Evolutionary conservation across 2,888 invertebrate genomes (phyloP), one percentile per base, ranked within the genome.

Genomic region (Aphidoletes aphidimyza): DNA sequence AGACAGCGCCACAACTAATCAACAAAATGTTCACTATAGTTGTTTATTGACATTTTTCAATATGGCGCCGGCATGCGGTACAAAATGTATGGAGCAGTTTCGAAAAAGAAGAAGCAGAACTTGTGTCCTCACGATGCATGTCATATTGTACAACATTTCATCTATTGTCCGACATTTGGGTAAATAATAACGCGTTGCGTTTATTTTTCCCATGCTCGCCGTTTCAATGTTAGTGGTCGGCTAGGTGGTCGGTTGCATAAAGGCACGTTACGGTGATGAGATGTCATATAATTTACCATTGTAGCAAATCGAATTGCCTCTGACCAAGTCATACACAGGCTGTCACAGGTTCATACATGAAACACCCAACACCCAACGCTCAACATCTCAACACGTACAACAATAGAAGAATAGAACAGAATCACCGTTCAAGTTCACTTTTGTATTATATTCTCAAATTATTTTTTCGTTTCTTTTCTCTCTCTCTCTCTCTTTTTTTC

Each of bases 401-500:
- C 54, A 69, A n/a, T n/a, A n/a, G n/a, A n/a, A n/a, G n/a, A n/a
- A n/a, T n/a, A n/a, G n/a, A n/a, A n/a, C n/a, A n/a, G n/a, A n/a
- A n/a, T n/a, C n/a, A n/a, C n/a, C n/a, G n/a, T n/a, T n/a, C n/a
- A n/a, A n/a, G 6, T 69, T 69, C 11, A 14, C 30, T 30, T 69
- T 69, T 17, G 2, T 47, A 19, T 17, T 17, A 69, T 30, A 69
- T 69, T 69, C 30, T 69, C 11, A 22, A 19, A 22, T 54, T 5
- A 2, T 47, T 6, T 26, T 54, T 14, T 30, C 5, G 19, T 69
- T 14, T 69, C 6, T 69, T n/a, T n/a, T 69, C 30, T 69, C 34
- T 26, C 34, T 37, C 81, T 81, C 22, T 81, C 37, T 81, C 36
- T 81, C 22, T 81, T 17, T 78, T 17, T 78, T 17, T 78, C 78